phyloP scores from a whole-genome alignment of 1,140 invertebrate genomes.

The Drosophila persimilis region DNA sequence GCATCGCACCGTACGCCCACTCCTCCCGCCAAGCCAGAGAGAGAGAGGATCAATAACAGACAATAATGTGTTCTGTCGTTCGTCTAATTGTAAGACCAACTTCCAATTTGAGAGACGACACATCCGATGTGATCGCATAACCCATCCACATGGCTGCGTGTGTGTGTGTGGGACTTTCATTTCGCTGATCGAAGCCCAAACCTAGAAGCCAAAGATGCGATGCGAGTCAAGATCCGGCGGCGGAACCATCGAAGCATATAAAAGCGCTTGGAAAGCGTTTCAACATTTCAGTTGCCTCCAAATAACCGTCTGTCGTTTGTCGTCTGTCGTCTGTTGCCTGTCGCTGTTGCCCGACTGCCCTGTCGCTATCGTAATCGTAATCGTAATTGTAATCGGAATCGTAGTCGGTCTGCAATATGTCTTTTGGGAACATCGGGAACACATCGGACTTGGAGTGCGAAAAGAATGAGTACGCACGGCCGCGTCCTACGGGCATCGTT shows the following conservation, averaged over 20 bases:
- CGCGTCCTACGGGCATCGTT: conserved; percentile 71
- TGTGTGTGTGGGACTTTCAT: conserved; percentile 55
- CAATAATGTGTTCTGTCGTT: conserved; percentile 46
- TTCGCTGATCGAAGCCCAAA: conserved; percentile 40
- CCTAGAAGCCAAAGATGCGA: conserved; percentile 47
- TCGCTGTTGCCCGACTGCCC: conserved; percentile 1
- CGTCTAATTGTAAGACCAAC: conserved; percentile 71
- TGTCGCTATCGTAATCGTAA: neutral
- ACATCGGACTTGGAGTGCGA: conserved; percentile 81
- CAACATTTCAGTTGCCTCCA: conserved; percentile 73
- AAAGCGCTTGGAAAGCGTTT: conserved; percentile 55
- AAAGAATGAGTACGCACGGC: conserved; percentile 74
- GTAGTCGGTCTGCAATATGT: conserved; percentile 47
- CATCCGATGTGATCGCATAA: conserved; percentile 61
- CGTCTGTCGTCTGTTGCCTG: conserved; percentile 18
- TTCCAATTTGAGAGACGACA: conserved; percentile 72
- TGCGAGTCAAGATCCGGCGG: conserved; percentile 18
- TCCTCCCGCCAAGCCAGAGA: conserved; percentile 15
- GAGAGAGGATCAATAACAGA: conserved; percentile 65
- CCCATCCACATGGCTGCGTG: conserved; percentile 20
- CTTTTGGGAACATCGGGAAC: conserved; percentile 71
- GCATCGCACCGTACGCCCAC: conserved; percentile 37
- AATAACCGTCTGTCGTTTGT: conserved; percentile 54
- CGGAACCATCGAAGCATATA: conserved; percentile 57
- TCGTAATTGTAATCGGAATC: neutral